Evolutionary conservation across 2,797 vertebrate genomes (phyloP).

Genomic region (Pseudochromis fuscus): DNA sequence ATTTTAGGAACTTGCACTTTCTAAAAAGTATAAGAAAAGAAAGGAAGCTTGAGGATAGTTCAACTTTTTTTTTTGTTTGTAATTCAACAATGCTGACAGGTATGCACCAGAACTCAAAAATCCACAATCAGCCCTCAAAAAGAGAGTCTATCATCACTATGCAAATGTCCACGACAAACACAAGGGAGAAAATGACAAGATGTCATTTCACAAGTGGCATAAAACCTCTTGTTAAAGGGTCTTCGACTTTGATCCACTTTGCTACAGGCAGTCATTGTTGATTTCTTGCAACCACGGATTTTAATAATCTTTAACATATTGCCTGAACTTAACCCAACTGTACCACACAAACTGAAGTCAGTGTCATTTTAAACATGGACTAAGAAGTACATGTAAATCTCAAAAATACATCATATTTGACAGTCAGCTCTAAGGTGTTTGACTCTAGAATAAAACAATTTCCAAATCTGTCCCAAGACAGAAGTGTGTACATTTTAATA

Average conservation of each 20-base stretch:
- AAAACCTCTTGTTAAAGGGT: background rate
- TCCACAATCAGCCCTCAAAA: background rate
- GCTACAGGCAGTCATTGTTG: background rate
- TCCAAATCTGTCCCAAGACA: too few species aligned
- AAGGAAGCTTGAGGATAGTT: background rate
- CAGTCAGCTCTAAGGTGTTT: background rate
- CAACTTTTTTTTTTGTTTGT: slow-evolving; percentile 5
- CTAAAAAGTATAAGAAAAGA: slow-evolving; percentile 1
- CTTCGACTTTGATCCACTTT: background rate
- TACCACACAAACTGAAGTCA: background rate
- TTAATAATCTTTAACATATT: background rate
- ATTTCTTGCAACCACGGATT: background rate
- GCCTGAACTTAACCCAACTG: background rate
- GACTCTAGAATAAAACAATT: background rate
- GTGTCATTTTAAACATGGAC: background rate
- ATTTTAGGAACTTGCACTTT: background rate
- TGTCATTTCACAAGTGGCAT: background rate
- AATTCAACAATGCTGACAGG: background rate
- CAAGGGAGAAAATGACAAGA: background rate
- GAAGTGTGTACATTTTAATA: background rate
- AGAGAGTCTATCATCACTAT: background rate
- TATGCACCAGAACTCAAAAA: background rate
- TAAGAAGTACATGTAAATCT: background rate
- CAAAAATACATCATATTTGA: background rate
- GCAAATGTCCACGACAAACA: too few species aligned